A percentile compares a stretch with the other conserved stretches of the same genome.
Conservation (phyloP, 2,888 invertebrate genomes). For the Nymphalis urticae region DNA sequence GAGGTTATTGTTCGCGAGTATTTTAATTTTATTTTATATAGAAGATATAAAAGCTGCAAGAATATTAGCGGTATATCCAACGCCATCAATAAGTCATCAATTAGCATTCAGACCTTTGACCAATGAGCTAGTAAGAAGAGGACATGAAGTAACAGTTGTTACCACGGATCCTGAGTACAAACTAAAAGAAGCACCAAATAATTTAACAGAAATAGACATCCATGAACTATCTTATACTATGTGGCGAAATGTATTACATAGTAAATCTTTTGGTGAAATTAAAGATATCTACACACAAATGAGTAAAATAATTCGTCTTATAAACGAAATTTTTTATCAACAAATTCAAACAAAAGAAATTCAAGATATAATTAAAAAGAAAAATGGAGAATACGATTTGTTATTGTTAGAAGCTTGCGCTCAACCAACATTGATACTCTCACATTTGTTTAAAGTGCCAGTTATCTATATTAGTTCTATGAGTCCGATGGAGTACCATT, state of each 20-base stretch:
- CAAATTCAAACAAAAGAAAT: constrained; percentile 42
- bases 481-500: constrained; percentile 36
- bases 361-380: constrained; percentile 42
- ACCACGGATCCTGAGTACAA: constrained; percentile 50
- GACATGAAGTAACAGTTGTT: constrained; percentile 56
- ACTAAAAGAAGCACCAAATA: constrained; percentile 39
- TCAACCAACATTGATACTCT: constrained; percentile 41
- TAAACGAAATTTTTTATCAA: constrained; percentile 35
- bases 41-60: constrained; percentile 39
- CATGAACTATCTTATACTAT: constrained; percentile 42
- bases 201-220: constrained; percentile 54
- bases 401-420: constrained; percentile 48
- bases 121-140: constrained; percentile 51
- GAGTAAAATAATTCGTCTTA: constrained; percentile 3
- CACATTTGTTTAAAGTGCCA: constrained; percentile 52
- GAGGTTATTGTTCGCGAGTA: not conserved
- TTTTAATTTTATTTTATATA: constrained; percentile 1
- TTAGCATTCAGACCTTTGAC: constrained; percentile 50
- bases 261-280: constrained; percentile 11
- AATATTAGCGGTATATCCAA: constrained; percentile 55
- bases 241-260: constrained; percentile 33
- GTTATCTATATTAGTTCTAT: constrained; percentile 52
- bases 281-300: constrained; percentile 37
- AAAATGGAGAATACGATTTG: constrained; percentile 46
- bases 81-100: constrained; percentile 59